Conservation (phyloP, 2,797 vertebrate genomes). For the Microctenopoma stevenorrisi region DNA sequence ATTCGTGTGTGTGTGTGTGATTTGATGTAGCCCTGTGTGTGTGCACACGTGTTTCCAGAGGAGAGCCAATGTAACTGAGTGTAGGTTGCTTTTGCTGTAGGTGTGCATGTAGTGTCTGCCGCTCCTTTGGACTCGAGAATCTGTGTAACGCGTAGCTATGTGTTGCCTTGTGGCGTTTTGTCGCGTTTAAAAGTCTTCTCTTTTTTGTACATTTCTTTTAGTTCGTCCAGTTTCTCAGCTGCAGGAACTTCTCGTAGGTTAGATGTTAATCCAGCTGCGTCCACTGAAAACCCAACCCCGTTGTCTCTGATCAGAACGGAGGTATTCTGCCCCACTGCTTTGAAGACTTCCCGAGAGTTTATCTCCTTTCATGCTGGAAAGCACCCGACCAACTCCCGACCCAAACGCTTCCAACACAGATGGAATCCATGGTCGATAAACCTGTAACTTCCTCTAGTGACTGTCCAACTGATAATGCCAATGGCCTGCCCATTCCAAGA, state of each 20-base stretch:
- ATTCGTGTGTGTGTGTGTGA: constrained; percentile 48
- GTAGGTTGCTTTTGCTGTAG: constrained; percentile 29
- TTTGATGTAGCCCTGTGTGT: constrained; percentile 51
- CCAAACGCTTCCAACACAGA: constrained; percentile 39
- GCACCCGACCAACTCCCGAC: constrained; percentile 39
- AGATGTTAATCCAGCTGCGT: constrained; percentile 41
- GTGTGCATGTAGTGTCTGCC: constrained; percentile 74
- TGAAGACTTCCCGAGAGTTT: constrained; percentile 39
- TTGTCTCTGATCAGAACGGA: constrained; percentile 30
- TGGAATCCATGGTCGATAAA: constrained; percentile 44
- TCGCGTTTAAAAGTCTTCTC: constrained; percentile 28
- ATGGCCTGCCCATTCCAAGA: constrained; percentile 40
- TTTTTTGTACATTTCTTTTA: constrained; percentile 71
- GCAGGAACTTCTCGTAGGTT: constrained; percentile 44
- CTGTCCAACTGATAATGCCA: constrained; percentile 60
- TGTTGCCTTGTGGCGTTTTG: constrained; percentile 54
- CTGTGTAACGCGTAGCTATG: constrained; percentile 56
- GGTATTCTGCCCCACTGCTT: constrained; percentile 24
- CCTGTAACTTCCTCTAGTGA: constrained; percentile 48
- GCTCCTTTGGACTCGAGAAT: constrained; percentile 60
- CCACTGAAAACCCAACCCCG: constrained; percentile 24
- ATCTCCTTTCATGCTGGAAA: constrained; percentile 37
- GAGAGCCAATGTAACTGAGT: constrained; percentile 50
- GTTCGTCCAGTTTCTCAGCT: constrained; percentile 66
- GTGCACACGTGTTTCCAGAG: constrained; percentile 55